Base-by-base conservation (phyloP, 2,113 vertebrate genomes). In the Channa maculata region DNA sequence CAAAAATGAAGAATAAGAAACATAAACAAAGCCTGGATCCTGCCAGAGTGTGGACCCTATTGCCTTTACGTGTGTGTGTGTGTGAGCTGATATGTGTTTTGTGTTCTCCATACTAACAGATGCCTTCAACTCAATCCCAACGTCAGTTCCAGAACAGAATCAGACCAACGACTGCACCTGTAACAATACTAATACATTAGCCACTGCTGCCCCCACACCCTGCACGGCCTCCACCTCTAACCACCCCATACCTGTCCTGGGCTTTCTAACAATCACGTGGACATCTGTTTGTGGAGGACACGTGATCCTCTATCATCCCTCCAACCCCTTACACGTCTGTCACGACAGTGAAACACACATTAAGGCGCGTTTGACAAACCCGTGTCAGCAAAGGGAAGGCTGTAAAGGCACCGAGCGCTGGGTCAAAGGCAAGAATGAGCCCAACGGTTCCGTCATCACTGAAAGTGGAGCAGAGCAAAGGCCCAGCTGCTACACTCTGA, bases 351-450 rank as follows among this genome's bases (percentile, higher is more conserved):
- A 1, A 0, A 0, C 0, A 2, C 0, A 11, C 0, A 3, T 0
- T 2, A 24, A 24, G 24, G 24, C 24, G 1, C 33, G 71, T 53
- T 1, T 81, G 10, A 0, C 0, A 3, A 24, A 48, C 0, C 39
- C 82, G 11, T 89, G 85, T 65, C 0, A 55, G 51, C 49, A n/a
- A 8, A 58, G 2, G 10, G 64, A 10, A 41, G 75, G 57, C 1
- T 87, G 84, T 6, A 1, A 41, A 36, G 12, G 4, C 1, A 0
- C 0, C 0, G 2, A 1, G 0, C 0, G 0, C 0, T 34, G 0
- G 33, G 0, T 0, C 0, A 2, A 3, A 5, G 3, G 10, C 0
- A 0, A 0, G 0, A 0, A 0, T 0, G 1, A 0, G 2, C 0
- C 0, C 0, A 2, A 0, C 0, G 24, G 68, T 4, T 64, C 24